Evolutionary conservation across 2,888 invertebrate species (phyloP), one percentile per base, ranked within the genome.

Genomic region (Elegia similella): DNA sequence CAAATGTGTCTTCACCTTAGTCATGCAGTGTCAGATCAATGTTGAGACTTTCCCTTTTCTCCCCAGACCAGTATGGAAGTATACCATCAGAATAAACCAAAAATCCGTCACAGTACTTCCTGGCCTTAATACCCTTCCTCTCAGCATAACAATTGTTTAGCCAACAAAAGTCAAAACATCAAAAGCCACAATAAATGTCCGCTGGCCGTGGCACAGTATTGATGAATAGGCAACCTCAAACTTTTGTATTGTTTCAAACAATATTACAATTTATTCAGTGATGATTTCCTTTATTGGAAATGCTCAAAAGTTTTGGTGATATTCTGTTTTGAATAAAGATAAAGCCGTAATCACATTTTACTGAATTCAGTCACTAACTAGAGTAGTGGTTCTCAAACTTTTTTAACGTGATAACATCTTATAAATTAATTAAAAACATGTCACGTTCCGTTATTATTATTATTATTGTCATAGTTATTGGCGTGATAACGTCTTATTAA

Each of bases 151-250:
- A 32, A 55, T 47, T 17, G 46, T 54, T 54, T 12, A 10, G 38
- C 46, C 38, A 23, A 47, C 38, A 47, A 23, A 23, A 23, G 23
- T 23, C 23, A 23, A 23, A 38, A 47, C 44, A 55, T 29, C 17
- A 17, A 55, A 43, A 32, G 55, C 50, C 15, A 54, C 53, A 54
- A 43, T 54, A 54, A 34, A 55, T 47, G 30, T 54, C 43, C 54
- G 34, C 23, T 32, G 56, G 5, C 59, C 55, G 32, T 56, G 55
- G 43, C 59, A 29, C 48, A 52, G 7, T 34, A 55, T 47, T 38
- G 38, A 47, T 55, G 47, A 46, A 55, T 55, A 46, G 13, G 34
- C 47, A 29, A 17, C 46, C 46, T 38, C 16, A 55, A 47, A 38
- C 5, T 46, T 46, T 29, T 23, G 12, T 46, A 38, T 55, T 55